Percentiles rank a stretch among this genome's conserved stretches.
Conservation (phyloP, 2,113 vertebrate genomes). For the Laticauda colubrina region DNA sequence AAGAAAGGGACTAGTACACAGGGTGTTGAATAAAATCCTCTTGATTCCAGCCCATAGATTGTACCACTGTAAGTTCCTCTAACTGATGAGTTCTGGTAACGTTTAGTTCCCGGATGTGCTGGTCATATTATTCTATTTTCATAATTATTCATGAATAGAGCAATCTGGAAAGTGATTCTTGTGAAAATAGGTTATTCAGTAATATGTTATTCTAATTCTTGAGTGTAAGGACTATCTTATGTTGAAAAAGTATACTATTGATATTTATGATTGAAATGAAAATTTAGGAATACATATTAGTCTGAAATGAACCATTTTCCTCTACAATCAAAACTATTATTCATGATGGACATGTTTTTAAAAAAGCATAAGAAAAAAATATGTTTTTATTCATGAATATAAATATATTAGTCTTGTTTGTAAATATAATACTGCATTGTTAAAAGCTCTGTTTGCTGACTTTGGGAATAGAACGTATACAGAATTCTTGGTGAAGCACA, state of each 20-base stretch:
- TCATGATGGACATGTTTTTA: not conserved
- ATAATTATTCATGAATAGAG: not conserved
- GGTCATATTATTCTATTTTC: not conserved
- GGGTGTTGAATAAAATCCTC: not conserved
- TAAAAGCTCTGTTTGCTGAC: not conserved
- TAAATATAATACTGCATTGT: not conserved
- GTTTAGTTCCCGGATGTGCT: not conserved
- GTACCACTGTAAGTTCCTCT: not conserved
- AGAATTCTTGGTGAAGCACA: not conserved
- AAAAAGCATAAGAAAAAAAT: not conserved
- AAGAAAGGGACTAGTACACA: not conserved
- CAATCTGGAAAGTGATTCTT: not conserved
- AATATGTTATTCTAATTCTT: not conserved
- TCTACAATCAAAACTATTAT: not conserved
- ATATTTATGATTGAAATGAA: constrained; percentile 12
- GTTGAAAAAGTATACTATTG: not conserved
- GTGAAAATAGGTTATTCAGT: not conserved
- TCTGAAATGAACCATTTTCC: not conserved
- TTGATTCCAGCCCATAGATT: not conserved
- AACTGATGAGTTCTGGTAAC: not conserved
- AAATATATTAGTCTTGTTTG: not conserved
- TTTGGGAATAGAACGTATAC: not conserved
- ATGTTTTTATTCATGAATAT: not conserved
- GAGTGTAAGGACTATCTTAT: not conserved
- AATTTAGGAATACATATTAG: not conserved